Percentiles rank a stretch among this genome's conserved stretches.
These are phyloP conservation scores for Anhinga anhinga DNA, from an alignment of 2,113 vertebrate species.

Conservation along the genomic window DNA sequence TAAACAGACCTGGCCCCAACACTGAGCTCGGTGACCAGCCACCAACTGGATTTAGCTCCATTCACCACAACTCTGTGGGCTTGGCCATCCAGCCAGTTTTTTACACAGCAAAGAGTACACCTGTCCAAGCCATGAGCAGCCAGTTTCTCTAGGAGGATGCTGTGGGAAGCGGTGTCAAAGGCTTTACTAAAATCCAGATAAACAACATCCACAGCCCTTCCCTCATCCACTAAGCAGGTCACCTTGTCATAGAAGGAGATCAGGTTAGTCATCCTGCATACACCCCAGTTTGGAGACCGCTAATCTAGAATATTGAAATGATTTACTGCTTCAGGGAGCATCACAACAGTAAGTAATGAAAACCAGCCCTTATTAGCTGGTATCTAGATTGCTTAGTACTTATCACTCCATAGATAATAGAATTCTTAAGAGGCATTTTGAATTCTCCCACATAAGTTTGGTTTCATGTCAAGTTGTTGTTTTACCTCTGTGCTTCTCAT, in stretches of 20 bases:
- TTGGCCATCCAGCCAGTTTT: background rate
- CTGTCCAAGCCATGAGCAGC: background rate
- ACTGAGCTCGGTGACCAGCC: background rate
- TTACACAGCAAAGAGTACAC: fast-evolving
- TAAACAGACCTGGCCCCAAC: background rate
- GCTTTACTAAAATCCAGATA: background rate
- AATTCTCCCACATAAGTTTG: background rate
- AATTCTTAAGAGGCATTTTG: background rate
- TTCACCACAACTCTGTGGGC: background rate
- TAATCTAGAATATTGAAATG: background rate
- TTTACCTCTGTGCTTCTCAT: background rate
- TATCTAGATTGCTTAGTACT: background rate
- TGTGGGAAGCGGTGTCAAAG: background rate
- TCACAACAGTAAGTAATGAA: background rate
- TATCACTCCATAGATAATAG: background rate
- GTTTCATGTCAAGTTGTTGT: background rate
- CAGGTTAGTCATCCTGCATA: background rate
- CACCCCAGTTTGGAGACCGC: background rate
- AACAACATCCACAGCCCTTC: background rate
- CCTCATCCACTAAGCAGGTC: background rate
- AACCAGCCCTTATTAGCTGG: background rate
- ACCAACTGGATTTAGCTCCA: background rate
- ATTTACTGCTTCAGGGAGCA: background rate
- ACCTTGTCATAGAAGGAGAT: background rate
- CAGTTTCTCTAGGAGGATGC: background rate